Evolutionary conservation across 2,888 invertebrate species (phyloP).

Genomic region (Crioceris asparagi): DNA sequence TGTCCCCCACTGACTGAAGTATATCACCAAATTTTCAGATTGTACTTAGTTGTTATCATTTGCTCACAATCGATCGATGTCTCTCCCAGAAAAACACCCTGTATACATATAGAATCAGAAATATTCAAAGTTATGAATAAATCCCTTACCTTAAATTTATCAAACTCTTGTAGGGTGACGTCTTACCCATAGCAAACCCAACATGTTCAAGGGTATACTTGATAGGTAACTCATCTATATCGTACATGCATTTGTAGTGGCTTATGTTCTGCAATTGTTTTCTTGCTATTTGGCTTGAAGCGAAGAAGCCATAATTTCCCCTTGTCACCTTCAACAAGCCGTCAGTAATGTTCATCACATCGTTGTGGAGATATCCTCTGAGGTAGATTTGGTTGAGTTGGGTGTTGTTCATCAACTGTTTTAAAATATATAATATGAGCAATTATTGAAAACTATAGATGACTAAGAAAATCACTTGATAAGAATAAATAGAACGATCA

Average conservation of each 20-base stretch:
- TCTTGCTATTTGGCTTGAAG: constrained; percentile 48
- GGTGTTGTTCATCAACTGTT: constrained; percentile 40
- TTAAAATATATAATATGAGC: constrained; percentile 20
- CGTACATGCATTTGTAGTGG: constrained; percentile 40
- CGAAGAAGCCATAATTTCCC: constrained; percentile 53
- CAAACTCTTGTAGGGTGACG: constrained; percentile 48
- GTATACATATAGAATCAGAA: not conserved
- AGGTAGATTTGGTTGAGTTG: constrained; percentile 26
- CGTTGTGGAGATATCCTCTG: constrained; percentile 32
- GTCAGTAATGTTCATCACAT: constrained; percentile 41
- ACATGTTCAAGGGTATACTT: constrained; percentile 46
- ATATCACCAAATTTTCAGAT: too few species aligned
- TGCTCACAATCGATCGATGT: too few species aligned
- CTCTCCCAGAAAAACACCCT: not conserved
- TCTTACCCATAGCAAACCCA: constrained; percentile 46
- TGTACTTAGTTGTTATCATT: too few species aligned
- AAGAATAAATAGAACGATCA: too few species aligned
- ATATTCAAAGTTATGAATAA: not conserved
- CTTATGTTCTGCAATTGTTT: constrained; percentile 38
- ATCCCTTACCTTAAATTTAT: constrained; percentile 37
- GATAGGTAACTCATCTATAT: constrained; percentile 46
- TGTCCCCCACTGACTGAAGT: too few species aligned
- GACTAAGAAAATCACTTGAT: not conserved
- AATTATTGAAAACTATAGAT: too few species aligned
- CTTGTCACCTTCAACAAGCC: constrained; percentile 44